Evolutionary conservation across 2,888 invertebrate genomes (phyloP).

Genomic region (Timema cristinae): DNA sequence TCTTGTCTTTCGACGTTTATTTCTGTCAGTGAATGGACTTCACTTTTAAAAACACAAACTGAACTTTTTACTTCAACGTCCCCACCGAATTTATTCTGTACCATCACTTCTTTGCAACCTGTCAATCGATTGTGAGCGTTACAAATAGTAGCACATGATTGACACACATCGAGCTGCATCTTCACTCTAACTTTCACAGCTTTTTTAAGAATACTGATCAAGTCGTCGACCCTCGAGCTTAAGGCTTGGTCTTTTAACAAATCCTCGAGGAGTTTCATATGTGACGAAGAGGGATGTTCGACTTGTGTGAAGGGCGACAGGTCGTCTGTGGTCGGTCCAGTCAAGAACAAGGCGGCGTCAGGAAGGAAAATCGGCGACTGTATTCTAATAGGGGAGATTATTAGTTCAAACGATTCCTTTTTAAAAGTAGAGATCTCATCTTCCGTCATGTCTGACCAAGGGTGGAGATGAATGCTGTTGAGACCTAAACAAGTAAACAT

Average conservation of each 20-base stretch:
- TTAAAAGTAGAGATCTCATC: neutral
- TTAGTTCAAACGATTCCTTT: neutral
- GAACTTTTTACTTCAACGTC: too few species aligned
- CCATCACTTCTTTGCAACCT: neutral
- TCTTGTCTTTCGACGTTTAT: neutral
- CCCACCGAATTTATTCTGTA: too few species aligned
- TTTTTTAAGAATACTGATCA: constrained; percentile 40
- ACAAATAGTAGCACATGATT: constrained; percentile 33
- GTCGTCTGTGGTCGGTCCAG: neutral
- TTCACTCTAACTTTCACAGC: constrained; percentile 37
- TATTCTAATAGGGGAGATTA: constrained; percentile 11
- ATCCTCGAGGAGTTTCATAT: neutral
- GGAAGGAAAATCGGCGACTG: neutral
- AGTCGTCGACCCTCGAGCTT: constrained; percentile 28
- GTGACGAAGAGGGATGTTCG: neutral
- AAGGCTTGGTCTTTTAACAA: constrained; percentile 4
- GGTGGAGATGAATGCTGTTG: constrained; percentile 17
- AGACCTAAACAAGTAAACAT: constrained; percentile 18
- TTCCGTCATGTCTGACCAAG: constrained; percentile 26
- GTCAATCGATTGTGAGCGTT: neutral
- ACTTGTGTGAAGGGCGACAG: neutral
- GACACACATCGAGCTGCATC: constrained; percentile 37
- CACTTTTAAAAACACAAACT: neutral
- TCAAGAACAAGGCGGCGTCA: neutral
- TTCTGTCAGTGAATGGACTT: neutral